These are phyloP conservation scores for Limnephilus auricula DNA, from an alignment of 2,888 invertebrate species.

Conservation along the genomic window DNA sequence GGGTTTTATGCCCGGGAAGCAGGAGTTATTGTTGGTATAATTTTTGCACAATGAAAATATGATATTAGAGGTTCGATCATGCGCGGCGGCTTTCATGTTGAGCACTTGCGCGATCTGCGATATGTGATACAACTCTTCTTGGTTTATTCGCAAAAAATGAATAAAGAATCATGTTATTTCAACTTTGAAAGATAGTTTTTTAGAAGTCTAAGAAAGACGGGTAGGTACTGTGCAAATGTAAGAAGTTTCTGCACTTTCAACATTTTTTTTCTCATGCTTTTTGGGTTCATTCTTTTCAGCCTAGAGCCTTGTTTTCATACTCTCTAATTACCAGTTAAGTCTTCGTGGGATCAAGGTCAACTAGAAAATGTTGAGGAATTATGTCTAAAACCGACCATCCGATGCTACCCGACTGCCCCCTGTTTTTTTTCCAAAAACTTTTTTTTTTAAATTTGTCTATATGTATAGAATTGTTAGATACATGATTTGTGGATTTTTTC, in stretches of 20 bases:
- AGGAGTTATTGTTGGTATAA: conserved; percentile 55
- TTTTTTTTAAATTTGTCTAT: no score
- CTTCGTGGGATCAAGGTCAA: no score
- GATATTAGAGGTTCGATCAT: conserved; percentile 51
- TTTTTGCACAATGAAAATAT: conserved; percentile 57
- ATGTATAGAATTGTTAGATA: no score
- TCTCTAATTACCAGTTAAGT: no score
- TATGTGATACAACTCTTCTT: conserved; percentile 55
- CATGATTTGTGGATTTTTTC: no score
- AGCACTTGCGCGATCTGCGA: conserved; percentile 53
- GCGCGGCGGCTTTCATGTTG: conserved; percentile 49
- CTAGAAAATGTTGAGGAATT: no score
- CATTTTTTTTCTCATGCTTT: background rate
- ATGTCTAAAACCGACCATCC: no score
- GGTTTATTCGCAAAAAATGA: background rate
- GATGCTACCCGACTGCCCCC: no score
- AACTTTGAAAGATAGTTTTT: background rate
- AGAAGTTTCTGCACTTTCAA: background rate
- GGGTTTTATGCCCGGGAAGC: conserved; percentile 41
- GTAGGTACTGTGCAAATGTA: background rate
- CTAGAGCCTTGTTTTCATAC: no score
- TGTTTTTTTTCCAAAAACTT: no score
- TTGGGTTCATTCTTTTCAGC: background rate
- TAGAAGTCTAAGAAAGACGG: background rate
- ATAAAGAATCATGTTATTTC: background rate